Evolutionary conservation across 1,140 invertebrate species (phyloP), one percentile per base, ranked within the genome.

Genomic region (Zaprionus capensis): DNA sequence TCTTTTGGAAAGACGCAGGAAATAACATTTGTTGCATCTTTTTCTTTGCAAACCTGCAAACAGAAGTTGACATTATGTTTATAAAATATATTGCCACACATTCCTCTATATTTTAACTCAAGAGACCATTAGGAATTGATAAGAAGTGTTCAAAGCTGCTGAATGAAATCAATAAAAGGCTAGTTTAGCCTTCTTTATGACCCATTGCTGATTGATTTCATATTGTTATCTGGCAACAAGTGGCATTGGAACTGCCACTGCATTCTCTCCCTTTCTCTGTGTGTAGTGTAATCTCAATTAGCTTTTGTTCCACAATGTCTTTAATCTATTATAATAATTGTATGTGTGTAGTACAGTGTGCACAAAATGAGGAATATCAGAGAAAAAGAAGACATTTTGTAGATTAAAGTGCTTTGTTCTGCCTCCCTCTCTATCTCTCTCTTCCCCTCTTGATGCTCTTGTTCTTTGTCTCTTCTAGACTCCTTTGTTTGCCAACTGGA

Each of bases 371-470:
- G 31, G 9, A 34, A 66, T 66, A 66, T 66, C 65, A 58, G 38
- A 67, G 22, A 14, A 24, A 28, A 17, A 57, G 44, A 46, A 53
- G 11, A 34, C 26, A 44, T 28, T 59, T 17, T 59, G 58, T 69
- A 69, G 66, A 69, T 69, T 69, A 69, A 44, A 24, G 53, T 12
- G 34, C 56, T 69, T 69, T 69, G 56, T 69, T 53, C 41, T 34
- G n/a, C 9, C 17, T 12, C 20, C 17, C 22, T 68, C 20, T 34
- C 26, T 22, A 1, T 36, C 20, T 5, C 26, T 41, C 4, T 26
- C 31, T 17, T 3, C 15, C 12, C 22, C 15, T 15, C 36, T 63
- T n/a, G 26, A 1, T 26, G 44, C 17, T 14, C 11, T 62, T 12
- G 41, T 49, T 62, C 24, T 51, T 31, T 24, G 56, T 66, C 34